A percentile compares a stretch with the other conserved stretches of the same genome.
phyloP scores from a whole-genome alignment of 1,140 invertebrate species.

The Physella acuta region DNA sequence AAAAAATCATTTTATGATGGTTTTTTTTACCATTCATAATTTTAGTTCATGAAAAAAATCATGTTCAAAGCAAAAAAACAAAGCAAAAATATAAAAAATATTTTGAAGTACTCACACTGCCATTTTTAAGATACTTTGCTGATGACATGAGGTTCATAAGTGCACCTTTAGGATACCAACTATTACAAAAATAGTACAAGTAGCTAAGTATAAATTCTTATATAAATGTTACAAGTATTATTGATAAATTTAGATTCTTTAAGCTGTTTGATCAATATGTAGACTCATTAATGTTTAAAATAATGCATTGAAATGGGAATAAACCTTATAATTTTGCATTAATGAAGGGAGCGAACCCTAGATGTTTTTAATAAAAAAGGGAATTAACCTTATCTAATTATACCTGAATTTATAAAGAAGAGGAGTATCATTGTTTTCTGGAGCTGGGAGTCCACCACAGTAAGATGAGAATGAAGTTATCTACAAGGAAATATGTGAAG shows the following conservation, averaged over 20 bases:
- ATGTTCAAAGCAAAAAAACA: not conserved
- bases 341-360: too few relatives aligned
- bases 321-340: too few relatives aligned
- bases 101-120: slow-evolving; percentile 24
- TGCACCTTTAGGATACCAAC: slow-evolving; percentile 89
- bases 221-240: too few relatives aligned
- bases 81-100: not conserved
- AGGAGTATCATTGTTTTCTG: slow-evolving; percentile 90
- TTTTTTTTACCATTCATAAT: not conserved
- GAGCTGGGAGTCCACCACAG: slow-evolving; percentile 93
- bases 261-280: too few relatives aligned
- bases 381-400: too few relatives aligned
- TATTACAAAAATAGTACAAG: slow-evolving; percentile 30
- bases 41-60: not conserved
- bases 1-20: slow-evolving; percentile 16
- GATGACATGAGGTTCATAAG: slow-evolving; percentile 84
- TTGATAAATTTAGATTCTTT: too few relatives aligned
- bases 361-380: too few relatives aligned
- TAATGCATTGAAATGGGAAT: too few relatives aligned
- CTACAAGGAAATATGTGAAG: too few relatives aligned
- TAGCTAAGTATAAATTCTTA: too few relatives aligned
- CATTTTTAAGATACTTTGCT: slow-evolving; percentile 73
- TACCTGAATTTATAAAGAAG: slow-evolving; percentile 90
- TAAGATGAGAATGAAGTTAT: slow-evolving; percentile 90
- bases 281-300: too few relatives aligned